A percentile compares a stretch with the other conserved stretches of the same genome.
Conservation (phyloP, 2,113 vertebrate species). For the Cynocephalus volans region DNA sequence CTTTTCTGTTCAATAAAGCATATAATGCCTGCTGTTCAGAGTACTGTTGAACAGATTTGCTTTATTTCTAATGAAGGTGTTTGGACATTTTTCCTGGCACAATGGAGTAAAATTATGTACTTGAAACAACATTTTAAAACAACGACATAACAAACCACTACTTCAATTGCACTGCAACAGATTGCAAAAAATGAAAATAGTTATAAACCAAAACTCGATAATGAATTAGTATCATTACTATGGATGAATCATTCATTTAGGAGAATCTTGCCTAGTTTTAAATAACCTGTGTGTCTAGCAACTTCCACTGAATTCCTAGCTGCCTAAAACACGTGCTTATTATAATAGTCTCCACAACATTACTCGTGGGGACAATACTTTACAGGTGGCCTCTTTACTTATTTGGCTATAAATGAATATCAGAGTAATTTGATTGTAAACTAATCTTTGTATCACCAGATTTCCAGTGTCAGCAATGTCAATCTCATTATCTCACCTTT, state of each 20-base stretch:
- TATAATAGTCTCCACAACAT: slow-evolving; percentile 62
- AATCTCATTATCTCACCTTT: slow-evolving; percentile 78
- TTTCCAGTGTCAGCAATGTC: slow-evolving; percentile 71
- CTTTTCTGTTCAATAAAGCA: slow-evolving; percentile 91
- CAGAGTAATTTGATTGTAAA: slow-evolving; percentile 81
- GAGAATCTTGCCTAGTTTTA: slow-evolving; percentile 81
- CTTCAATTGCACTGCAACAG: slow-evolving; percentile 87
- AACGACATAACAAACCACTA: slow-evolving; percentile 76
- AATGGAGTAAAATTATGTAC: slow-evolving; percentile 89
- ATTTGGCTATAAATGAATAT: slow-evolving; percentile 80
- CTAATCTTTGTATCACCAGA: slow-evolving; percentile 77
- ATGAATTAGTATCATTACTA: slow-evolving; percentile 88
- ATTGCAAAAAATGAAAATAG: slow-evolving; percentile 87
- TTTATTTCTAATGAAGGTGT: slow-evolving; percentile 90
- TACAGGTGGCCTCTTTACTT: slow-evolving; percentile 80
- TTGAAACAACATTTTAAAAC: slow-evolving; percentile 88
- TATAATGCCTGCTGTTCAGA: slow-evolving; percentile 89
- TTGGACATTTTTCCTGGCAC: slow-evolving; percentile 90
- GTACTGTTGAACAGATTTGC: slow-evolving; percentile 88
- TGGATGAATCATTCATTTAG: slow-evolving; percentile 87
- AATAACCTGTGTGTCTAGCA: slow-evolving; percentile 79
- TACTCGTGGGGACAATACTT: slow-evolving; percentile 67
- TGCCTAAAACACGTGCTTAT: slow-evolving; percentile 76
- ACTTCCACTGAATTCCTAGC: slow-evolving; percentile 62
- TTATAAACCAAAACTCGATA: slow-evolving; percentile 84